Conservation (phyloP, 2,888 invertebrate genomes). For the Alsophila aescularia region DNA sequence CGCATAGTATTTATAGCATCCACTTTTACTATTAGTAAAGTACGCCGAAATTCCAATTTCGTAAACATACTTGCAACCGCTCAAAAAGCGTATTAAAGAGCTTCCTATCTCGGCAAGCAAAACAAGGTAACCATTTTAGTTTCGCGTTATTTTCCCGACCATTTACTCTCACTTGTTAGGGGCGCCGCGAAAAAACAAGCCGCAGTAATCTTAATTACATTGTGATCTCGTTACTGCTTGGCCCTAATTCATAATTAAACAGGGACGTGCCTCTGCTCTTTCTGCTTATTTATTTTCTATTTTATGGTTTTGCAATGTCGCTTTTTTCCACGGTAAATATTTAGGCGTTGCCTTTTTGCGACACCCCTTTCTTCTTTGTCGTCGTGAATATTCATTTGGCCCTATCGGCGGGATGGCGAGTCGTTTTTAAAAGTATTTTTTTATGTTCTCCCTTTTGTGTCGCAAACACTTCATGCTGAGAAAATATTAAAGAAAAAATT, state of each 20-base stretch:
- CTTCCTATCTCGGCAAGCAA: slow-evolving; percentile 40
- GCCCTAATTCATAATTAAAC: slow-evolving; percentile 83
- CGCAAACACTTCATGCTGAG: slow-evolving; percentile 44
- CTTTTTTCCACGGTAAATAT: slow-evolving; percentile 64
- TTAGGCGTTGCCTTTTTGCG: slow-evolving; percentile 63
- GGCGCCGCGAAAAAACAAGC: slow-evolving; percentile 68
- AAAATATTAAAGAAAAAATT: slow-evolving; percentile 54
- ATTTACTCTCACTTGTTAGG: slow-evolving; percentile 71
- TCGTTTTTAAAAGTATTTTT: slow-evolving; percentile 74
- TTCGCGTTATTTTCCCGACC: slow-evolving; percentile 62
- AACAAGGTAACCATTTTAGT: slow-evolving; percentile 58
- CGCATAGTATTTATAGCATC: slow-evolving; percentile 18
- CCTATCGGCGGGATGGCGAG: slow-evolving; percentile 75
- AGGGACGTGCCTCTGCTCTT: slow-evolving; percentile 72
- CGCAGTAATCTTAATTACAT: slow-evolving; percentile 83
- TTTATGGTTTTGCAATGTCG: slow-evolving; percentile 76
- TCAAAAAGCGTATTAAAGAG: slow-evolving; percentile 23
- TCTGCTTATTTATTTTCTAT: slow-evolving; percentile 78
- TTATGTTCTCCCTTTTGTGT: slow-evolving; percentile 62
- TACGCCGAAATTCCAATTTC: slow-evolving; percentile 46
- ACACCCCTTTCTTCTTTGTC: slow-evolving; percentile 75
- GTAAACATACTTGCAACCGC: slow-evolving; percentile 51
- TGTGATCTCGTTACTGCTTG: slow-evolving; percentile 81
- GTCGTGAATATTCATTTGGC: slow-evolving; percentile 80
- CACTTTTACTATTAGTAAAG: not conserved